A percentile compares a stretch with the other conserved stretches of the same genome.
These are phyloP conservation scores for Achroia grisella DNA, from an alignment of 1,140 invertebrate species.

Conservation along the genomic window DNA sequence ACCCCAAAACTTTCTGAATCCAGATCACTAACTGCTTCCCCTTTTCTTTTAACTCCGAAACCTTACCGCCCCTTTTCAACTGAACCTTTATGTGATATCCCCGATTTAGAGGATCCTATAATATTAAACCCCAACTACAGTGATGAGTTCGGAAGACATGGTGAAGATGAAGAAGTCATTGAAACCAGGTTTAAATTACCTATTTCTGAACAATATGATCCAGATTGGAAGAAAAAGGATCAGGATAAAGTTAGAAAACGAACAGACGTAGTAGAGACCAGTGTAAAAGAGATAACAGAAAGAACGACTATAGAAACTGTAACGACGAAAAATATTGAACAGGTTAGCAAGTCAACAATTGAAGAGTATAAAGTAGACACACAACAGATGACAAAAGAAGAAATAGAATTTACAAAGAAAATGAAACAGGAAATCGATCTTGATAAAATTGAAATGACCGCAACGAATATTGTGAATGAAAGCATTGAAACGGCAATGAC, in stretches of 20 bases:
- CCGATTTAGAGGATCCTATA: constrained; percentile 47
- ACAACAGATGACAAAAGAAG: constrained; percentile 15
- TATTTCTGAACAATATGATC: constrained; percentile 50
- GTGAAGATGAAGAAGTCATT: constrained; percentile 14
- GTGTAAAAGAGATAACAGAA: background rate
- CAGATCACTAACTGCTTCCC: constrained; percentile 33
- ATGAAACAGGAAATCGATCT: constrained; percentile 37
- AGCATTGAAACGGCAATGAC: constrained; percentile 32
- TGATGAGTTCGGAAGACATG: constrained; percentile 29
- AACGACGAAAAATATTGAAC: constrained; percentile 3
- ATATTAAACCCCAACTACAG: constrained; percentile 46
- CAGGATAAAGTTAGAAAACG: constrained; percentile 9
- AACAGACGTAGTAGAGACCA: constrained; percentile 4
- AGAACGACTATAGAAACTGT: background rate
- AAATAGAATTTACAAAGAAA: constrained; percentile 24
- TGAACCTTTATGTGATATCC: constrained; percentile 32
- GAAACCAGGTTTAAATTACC: constrained; percentile 47
- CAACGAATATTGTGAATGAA: constrained; percentile 30
- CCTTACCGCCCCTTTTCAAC: constrained; percentile 51
- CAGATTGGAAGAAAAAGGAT: constrained; percentile 27
- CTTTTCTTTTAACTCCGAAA: constrained; percentile 28
- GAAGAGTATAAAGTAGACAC: constrained; percentile 11
- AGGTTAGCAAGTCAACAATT: constrained; percentile 1
- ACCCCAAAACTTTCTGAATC: constrained; percentile 3
- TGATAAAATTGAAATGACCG: constrained; percentile 41